Evolutionary conservation across 2,113 vertebrate species (phyloP).

Genomic region (Centrocercus urophasianus): DNA sequence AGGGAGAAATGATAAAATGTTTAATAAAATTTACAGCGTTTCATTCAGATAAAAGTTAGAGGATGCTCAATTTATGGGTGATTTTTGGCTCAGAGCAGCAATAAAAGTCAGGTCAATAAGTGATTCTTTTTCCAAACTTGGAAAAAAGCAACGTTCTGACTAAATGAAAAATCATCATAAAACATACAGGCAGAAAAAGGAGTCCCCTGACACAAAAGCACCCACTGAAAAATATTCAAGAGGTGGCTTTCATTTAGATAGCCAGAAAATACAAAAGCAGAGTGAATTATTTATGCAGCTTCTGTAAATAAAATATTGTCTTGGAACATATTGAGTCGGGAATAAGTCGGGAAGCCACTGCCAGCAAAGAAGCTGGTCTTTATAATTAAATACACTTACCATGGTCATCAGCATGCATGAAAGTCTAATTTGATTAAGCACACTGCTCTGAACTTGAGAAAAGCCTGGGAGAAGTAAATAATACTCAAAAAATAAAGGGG

Average conservation of each 20-base stretch:
- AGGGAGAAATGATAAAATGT: constrained; percentile 43
- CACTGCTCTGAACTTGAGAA: neutral
- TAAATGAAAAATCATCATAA: constrained; percentile 22
- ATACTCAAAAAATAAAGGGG: neutral
- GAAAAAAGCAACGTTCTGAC: constrained; percentile 21
- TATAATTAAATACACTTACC: neutral
- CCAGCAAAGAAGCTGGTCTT: neutral
- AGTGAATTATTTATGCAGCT: neutral
- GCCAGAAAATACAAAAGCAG: constrained; percentile 8
- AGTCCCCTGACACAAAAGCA: neutral
- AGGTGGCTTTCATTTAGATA: neutral
- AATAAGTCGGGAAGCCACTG: neutral
- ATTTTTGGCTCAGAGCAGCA: constrained; percentile 55
- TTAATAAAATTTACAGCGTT: constrained; percentile 65
- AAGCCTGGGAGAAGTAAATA: neutral
- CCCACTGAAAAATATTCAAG: neutral
- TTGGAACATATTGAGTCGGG: neutral
- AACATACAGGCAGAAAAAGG: neutral
- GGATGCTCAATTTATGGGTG: constrained; percentile 54
- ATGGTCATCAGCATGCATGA: neutral
- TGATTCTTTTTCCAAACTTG: constrained; percentile 23
- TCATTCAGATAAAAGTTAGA: constrained; percentile 58
- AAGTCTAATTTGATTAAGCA: neutral
- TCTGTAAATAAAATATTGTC: constrained; percentile 40
- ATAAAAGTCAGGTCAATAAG: constrained; percentile 63